Conservation (phyloP, 2,113 vertebrate genomes). For the Pelusios castaneus region DNA sequence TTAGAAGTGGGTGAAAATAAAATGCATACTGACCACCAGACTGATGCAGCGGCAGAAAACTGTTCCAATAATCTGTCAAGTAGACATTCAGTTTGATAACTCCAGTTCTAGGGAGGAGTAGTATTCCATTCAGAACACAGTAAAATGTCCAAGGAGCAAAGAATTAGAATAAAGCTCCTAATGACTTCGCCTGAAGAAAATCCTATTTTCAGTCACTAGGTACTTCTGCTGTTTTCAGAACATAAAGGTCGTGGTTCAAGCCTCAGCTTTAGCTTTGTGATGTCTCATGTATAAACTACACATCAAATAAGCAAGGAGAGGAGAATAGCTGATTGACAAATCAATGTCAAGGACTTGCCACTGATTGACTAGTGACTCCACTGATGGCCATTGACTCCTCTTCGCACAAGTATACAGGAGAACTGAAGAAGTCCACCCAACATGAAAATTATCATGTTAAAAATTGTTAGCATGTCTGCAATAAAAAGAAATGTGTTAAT, state of each 20-base stretch:
- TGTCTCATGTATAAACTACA: neutral
- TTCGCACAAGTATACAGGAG: neutral
- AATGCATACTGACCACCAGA: neutral
- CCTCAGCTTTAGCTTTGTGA: neutral
- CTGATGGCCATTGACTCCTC: neutral
- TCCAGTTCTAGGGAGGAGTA: neutral
- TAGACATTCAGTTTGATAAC: neutral
- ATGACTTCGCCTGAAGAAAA: neutral
- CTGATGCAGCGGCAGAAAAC: neutral
- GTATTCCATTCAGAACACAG: neutral
- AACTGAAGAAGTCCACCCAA: neutral
- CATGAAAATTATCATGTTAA: neutral
- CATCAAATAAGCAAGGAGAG: fast-evolving
- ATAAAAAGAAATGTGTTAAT: neutral
- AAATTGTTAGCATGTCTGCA: neutral
- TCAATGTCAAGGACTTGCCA: neutral
- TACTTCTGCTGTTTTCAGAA: neutral
- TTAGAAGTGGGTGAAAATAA: neutral
- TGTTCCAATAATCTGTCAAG: neutral
- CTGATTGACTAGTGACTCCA: neutral
- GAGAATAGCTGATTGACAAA: neutral
- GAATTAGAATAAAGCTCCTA: neutral
- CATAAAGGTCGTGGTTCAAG: neutral
- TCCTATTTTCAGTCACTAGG: neutral
- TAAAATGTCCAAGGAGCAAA: neutral